Base-by-base conservation (phyloP, 2,797 vertebrate species). In the Falco naumanni region DNA sequence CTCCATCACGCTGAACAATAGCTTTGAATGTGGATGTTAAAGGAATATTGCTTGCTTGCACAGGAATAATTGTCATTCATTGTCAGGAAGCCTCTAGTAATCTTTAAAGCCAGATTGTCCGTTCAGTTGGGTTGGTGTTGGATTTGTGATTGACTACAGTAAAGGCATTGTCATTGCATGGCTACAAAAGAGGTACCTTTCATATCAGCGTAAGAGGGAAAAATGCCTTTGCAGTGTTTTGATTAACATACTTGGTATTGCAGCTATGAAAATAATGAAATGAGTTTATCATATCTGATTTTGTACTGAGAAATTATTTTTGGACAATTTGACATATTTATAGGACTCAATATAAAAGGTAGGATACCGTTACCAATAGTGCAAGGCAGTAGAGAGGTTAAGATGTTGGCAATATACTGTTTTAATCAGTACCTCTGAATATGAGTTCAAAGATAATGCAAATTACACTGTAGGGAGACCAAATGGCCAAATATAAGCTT, bases 51-150 rank as follows among this genome's bases (percentile, higher is more conserved):
- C 87, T 97, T 90, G 82, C 54, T 89, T 93, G 72, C 80, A 64
- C 95, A 57, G 96, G 13, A 85, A 81, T 60, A 90, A 69, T 90
- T 95, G 93, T 94, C 88, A 90, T 77, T 96, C 68, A 89, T 37
- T 61, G 68, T 96, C 94, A 93, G 77, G 70, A 91, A 57, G 50
- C 83, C 92, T 95, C 51, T 56, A 89, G 59, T 95, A 28, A 66
- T 90, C 45, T 75, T 81, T 90, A 83, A 89, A 91, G 60, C 26
- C 43, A 90, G 60, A 74, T 66, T 94, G 89, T 94, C 93, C 84
- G 68, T 84, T 93, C 72, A 5, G 5, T 84, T 94, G 80, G 72
- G 53, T 75, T 94, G 51, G 16, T 79, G 57, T 34, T 84, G 75
- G 89, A 70, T 60, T 95, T 77, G 20, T 63, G 75, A 89, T 15